These are phyloP conservation scores for Argyra leucocephala DNA, from an alignment of 2,888 invertebrate species.

Conservation along the genomic window DNA sequence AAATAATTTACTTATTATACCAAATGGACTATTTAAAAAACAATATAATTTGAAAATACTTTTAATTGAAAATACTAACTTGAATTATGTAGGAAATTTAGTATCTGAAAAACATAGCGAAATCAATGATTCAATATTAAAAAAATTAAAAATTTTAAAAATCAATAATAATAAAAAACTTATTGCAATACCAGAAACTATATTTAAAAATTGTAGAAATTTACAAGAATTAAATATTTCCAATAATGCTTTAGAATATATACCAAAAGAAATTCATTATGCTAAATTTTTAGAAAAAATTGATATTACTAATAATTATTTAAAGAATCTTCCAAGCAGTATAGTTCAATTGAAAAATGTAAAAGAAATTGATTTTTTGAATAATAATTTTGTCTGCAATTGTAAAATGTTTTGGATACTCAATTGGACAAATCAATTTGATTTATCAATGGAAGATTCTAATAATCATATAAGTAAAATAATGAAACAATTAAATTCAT, in stretches of 20 bases:
- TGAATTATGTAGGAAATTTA: slow-evolving; percentile 50
- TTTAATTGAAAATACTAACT: slow-evolving; percentile 56
- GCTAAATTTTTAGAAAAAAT: slow-evolving; percentile 49
- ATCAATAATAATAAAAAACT: slow-evolving; percentile 54
- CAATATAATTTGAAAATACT: slow-evolving; percentile 51
- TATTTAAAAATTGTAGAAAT: slow-evolving; percentile 52
- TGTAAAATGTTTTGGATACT: slow-evolving; percentile 75
- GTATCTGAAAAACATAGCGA: slow-evolving; percentile 41
- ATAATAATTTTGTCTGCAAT: slow-evolving; percentile 78
- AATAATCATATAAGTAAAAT: slow-evolving; percentile 13
- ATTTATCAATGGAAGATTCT: slow-evolving; percentile 38
- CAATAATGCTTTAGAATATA: slow-evolving; percentile 54
- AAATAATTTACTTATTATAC: slow-evolving; percentile 49
- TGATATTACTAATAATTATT: slow-evolving; percentile 60
- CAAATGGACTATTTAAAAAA: slow-evolving; percentile 51
- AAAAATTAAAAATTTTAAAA: slow-evolving; percentile 54
- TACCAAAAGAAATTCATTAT: slow-evolving; percentile 43
- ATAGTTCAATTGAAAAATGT: slow-evolving; percentile 56
- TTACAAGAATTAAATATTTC: slow-evolving; percentile 58
- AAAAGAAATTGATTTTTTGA: slow-evolving; percentile 55
- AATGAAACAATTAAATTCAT: slow-evolving; percentile 38
- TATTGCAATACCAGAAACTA: slow-evolving; percentile 52
- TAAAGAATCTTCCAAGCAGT: slow-evolving; percentile 61
- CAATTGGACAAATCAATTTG: slow-evolving; percentile 49
- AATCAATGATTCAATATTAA: slow-evolving; percentile 42